Evolutionary conservation across 2,888 invertebrate species (phyloP).

Genomic region (Bimastos eiseni): DNA sequence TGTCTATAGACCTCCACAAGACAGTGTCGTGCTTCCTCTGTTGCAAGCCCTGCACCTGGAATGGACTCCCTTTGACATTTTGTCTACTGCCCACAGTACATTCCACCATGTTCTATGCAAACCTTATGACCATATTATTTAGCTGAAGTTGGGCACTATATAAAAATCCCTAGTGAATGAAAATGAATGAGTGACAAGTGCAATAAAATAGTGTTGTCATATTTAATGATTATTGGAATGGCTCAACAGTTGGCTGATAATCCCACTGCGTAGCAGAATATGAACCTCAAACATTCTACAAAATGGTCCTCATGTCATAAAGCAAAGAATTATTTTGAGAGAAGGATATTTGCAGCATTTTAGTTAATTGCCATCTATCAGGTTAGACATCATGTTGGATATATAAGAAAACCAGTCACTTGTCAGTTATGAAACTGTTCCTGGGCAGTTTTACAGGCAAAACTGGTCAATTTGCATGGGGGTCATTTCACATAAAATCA

Average conservation of each 20-base stretch:
- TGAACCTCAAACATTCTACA: neutral
- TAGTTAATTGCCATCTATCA: neutral
- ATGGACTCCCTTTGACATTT: no score
- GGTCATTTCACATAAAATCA: no score
- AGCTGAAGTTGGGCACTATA: no score
- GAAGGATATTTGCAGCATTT: neutral
- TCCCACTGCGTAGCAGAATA: neutral
- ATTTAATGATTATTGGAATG: neutral
- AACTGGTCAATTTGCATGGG: neutral
- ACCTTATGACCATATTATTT: no score
- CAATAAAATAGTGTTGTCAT: neutral
- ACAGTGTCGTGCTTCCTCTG: no score
- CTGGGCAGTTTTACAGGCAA: neutral
- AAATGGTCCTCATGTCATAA: neutral
- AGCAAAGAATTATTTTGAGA: neutral
- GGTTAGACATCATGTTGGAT: neutral
- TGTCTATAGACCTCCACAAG: no score
- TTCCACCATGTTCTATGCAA: no score
- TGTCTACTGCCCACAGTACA: no score
- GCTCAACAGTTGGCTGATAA: neutral
- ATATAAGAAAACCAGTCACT: neutral
- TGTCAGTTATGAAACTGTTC: no score
- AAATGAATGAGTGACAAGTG: neutral
- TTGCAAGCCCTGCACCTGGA: no score
- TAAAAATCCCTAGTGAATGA: no score